Conservation (phyloP, 1,140 invertebrate species). For the Bombus terrestris region DNA sequence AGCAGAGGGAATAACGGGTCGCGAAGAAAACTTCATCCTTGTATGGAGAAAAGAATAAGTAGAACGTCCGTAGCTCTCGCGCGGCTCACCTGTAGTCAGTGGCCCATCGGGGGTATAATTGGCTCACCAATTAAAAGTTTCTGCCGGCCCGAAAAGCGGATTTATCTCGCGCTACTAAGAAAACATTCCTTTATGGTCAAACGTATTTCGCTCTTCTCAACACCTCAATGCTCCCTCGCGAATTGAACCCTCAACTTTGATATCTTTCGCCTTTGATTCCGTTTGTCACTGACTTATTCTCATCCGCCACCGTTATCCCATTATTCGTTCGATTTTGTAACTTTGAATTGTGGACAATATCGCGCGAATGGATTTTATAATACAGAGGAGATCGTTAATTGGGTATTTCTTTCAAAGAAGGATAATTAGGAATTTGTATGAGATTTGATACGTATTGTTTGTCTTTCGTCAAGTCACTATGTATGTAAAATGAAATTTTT, state of each 20-base stretch:
- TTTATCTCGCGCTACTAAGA: slow-evolving; percentile 36
- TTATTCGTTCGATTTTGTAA: too few species aligned
- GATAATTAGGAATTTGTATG: neutral
- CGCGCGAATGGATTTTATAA: neutral
- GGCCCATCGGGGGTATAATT: slow-evolving; percentile 50
- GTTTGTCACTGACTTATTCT: neutral
- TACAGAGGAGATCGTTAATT: neutral
- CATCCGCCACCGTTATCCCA: neutral
- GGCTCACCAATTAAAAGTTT: slow-evolving; percentile 67
- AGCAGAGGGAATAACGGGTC: neutral
- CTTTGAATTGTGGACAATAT: neutral
- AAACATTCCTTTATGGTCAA: slow-evolving; percentile 35
- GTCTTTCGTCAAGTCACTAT: neutral
- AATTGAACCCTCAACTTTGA: neutral
- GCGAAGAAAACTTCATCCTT: slow-evolving; percentile 41
- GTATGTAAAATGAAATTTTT: too few species aligned
- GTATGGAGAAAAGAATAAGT: slow-evolving; percentile 38
- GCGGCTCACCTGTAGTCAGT: neutral
- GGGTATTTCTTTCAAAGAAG: neutral
- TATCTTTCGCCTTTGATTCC: neutral
- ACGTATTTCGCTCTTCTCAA: slow-evolving; percentile 12
- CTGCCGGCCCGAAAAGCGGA: neutral
- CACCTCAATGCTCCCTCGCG: neutral
- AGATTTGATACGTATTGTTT: neutral
- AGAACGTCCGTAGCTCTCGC: slow-evolving; percentile 18